phyloP scores from a whole-genome alignment of 2,113 vertebrate genomes.

The Saimiri boliviensis region DNA sequence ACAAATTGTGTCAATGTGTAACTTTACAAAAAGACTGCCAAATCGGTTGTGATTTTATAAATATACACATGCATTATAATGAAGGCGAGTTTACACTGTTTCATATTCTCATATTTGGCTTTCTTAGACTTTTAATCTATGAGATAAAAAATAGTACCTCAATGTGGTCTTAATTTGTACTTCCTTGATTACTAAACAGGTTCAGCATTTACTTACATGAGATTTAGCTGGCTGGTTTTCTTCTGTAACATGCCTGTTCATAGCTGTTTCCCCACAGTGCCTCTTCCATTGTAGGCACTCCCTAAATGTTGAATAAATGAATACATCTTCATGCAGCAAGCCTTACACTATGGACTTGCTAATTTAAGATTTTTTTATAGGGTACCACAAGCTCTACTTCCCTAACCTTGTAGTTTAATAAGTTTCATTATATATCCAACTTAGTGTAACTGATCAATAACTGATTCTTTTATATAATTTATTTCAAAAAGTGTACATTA shows the following conservation, averaged over 20 bases:
- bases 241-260: neutral
- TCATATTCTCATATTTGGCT: neutral
- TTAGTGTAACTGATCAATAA: neutral
- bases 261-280: neutral
- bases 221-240: neutral
- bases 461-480: neutral
- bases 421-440: neutral
- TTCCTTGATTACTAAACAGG: neutral
- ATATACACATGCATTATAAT: neutral
- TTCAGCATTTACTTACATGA: neutral
- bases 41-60: neutral
- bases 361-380: neutral
- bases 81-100: neutral
- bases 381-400: neutral
- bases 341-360: neutral
- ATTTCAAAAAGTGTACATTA: neutral
- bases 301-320: neutral
- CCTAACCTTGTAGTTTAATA: neutral
- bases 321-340: neutral
- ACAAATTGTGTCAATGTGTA: neutral
- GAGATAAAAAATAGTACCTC: neutral
- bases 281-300: neutral
- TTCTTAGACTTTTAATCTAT: neutral
- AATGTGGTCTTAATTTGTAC: neutral
- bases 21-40: neutral